phyloP scores from a whole-genome alignment of 2,888 invertebrate genomes.

The Mycalesis mineus region DNA sequence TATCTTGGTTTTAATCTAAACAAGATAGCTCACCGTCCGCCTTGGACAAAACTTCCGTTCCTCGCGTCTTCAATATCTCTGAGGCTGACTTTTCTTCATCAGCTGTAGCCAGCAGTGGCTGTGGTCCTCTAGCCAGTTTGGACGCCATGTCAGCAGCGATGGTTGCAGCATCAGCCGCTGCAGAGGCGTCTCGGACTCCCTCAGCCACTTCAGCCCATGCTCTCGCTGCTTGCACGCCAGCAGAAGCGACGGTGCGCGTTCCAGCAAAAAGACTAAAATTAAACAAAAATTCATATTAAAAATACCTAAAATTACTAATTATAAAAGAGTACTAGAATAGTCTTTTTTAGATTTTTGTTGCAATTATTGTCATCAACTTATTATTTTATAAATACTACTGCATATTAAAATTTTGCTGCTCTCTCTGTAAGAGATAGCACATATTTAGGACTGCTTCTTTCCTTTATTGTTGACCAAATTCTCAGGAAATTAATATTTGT shows the following conservation, averaged over 20 bases:
- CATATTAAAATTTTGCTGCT: too few species aligned
- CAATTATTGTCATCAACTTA: too few species aligned
- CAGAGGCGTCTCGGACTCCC: conserved; percentile 57
- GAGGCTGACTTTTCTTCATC: conserved; percentile 74
- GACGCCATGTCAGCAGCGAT: conserved; percentile 51
- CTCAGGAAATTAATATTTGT: too few species aligned
- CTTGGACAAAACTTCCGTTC: conserved; percentile 58
- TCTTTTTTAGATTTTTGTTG: too few species aligned
- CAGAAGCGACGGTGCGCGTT: conserved; percentile 85
- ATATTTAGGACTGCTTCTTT: too few species aligned
- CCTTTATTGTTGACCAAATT: too few species aligned
- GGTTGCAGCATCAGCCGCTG: conserved; percentile 57
- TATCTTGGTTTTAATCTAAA: too few species aligned
- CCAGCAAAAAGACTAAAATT: conserved; percentile 79
- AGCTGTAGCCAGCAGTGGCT: conserved; percentile 48
- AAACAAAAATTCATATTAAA: too few species aligned
- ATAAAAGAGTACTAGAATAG: too few species aligned
- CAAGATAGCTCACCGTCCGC: conserved; percentile 48
- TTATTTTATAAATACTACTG: too few species aligned
- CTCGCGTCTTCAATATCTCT: conserved; percentile 71
- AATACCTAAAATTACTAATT: too few species aligned
- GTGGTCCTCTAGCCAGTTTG: conserved; percentile 65
- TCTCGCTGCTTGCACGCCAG: conserved; percentile 82
- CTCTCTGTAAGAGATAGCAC: too few species aligned
- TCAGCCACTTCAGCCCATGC: conserved; percentile 80